Evolutionary conservation across 2,888 invertebrate genomes (phyloP).

Genomic region (Baronia brevicornis): DNA sequence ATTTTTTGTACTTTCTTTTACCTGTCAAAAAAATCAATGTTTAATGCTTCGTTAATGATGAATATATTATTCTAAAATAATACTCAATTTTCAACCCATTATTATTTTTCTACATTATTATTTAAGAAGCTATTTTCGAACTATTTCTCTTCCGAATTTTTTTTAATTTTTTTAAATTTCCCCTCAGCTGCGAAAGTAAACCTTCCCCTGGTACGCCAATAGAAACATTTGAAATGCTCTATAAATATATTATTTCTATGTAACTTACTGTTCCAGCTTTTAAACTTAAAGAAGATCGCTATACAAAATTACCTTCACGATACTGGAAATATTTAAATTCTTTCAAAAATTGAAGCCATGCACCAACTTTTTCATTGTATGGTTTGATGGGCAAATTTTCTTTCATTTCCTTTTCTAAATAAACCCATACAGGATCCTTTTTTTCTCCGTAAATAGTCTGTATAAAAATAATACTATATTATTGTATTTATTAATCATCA

Average conservation of each 20-base stretch:
- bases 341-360: slow-evolving; percentile 50
- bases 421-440: slow-evolving; percentile 58
- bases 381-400: slow-evolving; percentile 47
- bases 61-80: slow-evolving; percentile 1
- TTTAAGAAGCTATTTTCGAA: too few species aligned
- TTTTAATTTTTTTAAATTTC: too few species aligned
- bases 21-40: slow-evolving; percentile 23
- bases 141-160: too few species aligned
- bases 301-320: slow-evolving; percentile 43
- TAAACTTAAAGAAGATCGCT: background rate
- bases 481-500: too few species aligned
- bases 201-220: too few species aligned
- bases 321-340: slow-evolving; percentile 41
- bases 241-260: background rate
- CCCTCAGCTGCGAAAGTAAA: too few species aligned
- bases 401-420: slow-evolving; percentile 56
- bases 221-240: too few species aligned
- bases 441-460: slow-evolving; percentile 42
- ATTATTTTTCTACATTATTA: too few species aligned
- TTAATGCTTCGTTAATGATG: background rate
- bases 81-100: too few species aligned
- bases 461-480: slow-evolving; percentile 15
- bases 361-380: slow-evolving; percentile 56
- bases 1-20: slow-evolving; percentile 32
- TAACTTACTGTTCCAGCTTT: background rate